Conservation (phyloP, 2,888 invertebrate genomes). For the Epiblema foenella region DNA sequence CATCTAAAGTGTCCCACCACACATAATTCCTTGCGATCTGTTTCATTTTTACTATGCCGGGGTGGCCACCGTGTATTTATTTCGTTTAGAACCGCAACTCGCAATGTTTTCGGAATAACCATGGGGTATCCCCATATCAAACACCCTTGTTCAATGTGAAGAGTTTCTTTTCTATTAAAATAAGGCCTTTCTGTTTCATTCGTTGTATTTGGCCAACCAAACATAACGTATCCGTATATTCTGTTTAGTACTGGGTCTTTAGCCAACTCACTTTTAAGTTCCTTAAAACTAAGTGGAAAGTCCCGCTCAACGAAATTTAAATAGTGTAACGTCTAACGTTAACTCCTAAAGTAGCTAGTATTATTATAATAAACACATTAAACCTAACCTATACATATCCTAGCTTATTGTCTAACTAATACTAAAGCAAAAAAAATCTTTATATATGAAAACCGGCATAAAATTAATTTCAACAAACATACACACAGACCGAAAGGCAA, state of each 20-base stretch:
- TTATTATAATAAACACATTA: no score
- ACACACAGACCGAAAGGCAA: no score
- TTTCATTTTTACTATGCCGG: constrained; percentile 49
- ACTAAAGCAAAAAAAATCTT: no score
- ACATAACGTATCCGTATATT: constrained; percentile 41
- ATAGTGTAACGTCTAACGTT: no score
- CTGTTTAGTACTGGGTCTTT: constrained; percentile 40
- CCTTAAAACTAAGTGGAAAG: constrained; percentile 42
- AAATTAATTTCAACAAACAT: no score
- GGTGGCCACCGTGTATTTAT: constrained; percentile 47
- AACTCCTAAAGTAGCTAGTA: no score
- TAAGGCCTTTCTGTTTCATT: constrained; percentile 23
- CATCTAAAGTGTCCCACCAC: constrained; percentile 45
- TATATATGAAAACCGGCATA: no score
- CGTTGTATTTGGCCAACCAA: constrained; percentile 40
- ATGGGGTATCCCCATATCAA: constrained; percentile 48
- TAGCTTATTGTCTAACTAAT: no score
- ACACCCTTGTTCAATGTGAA: constrained; percentile 42
- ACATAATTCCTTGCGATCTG: constrained; percentile 48
- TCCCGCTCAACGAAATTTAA: constrained; percentile 36
- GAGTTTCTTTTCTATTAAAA: constrained; percentile 29
- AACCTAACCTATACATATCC: no score
- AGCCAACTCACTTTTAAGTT: constrained; percentile 35
- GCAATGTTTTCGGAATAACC: constrained; percentile 43
- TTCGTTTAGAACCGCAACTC: constrained; percentile 40